Conservation (phyloP, 2,888 invertebrate genomes). For the Caenorhabditis afra region DNA sequence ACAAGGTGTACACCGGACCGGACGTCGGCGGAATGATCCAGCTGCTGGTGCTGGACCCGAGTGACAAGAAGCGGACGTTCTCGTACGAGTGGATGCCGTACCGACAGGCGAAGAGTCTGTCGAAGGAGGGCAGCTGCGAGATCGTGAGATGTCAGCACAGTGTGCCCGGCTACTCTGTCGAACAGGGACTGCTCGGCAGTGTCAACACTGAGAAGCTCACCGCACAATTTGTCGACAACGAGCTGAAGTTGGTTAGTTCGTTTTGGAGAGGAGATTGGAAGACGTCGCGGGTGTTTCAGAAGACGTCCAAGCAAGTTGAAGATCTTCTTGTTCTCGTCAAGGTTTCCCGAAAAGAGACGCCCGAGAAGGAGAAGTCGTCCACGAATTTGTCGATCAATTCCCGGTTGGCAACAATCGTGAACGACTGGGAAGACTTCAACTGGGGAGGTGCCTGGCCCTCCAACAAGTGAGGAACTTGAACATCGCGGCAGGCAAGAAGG, state of each 20-base stretch:
- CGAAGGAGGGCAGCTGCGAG: constrained; percentile 38
- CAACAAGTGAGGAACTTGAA: constrained; percentile 28
- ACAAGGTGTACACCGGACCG: constrained; percentile 46
- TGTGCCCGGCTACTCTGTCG: constrained; percentile 57
- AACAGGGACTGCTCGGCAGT: constrained; percentile 52
- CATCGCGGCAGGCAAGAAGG: background rate
- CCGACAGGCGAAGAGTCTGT: constrained; percentile 47
- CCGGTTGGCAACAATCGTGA: constrained; percentile 46
- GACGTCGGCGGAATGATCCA: constrained; percentile 66
- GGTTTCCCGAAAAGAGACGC: constrained; percentile 32
- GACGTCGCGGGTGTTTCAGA: background rate
- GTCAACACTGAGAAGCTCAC: constrained; percentile 32
- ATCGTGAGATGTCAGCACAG: constrained; percentile 58
- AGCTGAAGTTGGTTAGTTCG: constrained; percentile 7
- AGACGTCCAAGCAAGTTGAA: constrained; percentile 18
- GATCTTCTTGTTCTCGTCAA: constrained; percentile 47
- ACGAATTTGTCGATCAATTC: background rate
- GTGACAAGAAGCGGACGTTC: constrained; percentile 42
- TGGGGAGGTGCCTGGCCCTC: constrained; percentile 59
- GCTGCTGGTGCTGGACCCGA: constrained; percentile 46
- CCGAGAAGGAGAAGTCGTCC: constrained; percentile 25
- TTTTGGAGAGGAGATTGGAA: background rate
- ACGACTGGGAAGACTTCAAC: constrained; percentile 65
- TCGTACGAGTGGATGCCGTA: constrained; percentile 61
- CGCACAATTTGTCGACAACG: constrained; percentile 51